These are phyloP conservation scores for Exocentrus adspersus DNA, from an alignment of 2,888 invertebrate species.

Conservation along the genomic window DNA sequence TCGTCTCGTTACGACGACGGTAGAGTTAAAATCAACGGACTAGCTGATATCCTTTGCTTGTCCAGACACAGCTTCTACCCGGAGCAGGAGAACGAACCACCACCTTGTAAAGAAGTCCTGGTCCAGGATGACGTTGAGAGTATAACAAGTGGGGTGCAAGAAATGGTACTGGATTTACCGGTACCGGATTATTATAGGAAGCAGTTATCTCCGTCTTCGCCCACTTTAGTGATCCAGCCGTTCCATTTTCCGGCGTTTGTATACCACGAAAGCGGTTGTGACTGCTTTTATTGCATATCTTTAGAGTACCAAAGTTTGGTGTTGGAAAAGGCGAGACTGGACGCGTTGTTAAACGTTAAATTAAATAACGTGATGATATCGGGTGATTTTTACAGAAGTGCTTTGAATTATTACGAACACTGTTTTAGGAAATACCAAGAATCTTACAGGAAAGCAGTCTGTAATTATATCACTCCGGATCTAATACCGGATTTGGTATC, in stretches of 20 bases:
- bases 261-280: constrained; percentile 44
- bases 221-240: constrained; percentile 37
- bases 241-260: constrained; percentile 48
- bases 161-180: constrained; percentile 43
- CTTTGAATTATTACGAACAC: constrained; percentile 41
- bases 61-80: constrained; percentile 18
- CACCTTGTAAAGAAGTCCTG: not conserved
- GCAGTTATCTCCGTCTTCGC: constrained; percentile 45
- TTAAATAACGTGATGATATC: constrained; percentile 35
- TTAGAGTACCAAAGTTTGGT: constrained; percentile 50
- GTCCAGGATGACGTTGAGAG: constrained; percentile 26
- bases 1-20: constrained; percentile 52
- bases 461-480: constrained; percentile 27
- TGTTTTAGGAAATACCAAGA: constrained; percentile 35
- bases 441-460: constrained; percentile 25
- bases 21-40: constrained; percentile 51
- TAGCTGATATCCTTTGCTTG: constrained; percentile 51
- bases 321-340: constrained; percentile 45
- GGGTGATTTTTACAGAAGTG: constrained; percentile 41
- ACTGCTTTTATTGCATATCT: constrained; percentile 51
- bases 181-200: constrained; percentile 19
- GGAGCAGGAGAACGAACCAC: not conserved
- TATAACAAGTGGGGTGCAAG: constrained; percentile 29
- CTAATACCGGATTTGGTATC: constrained; percentile 38
- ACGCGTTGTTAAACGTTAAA: constrained; percentile 46